These are phyloP conservation scores for Gambusia yucatana DNA, from an alignment of 2,797 vertebrate species.

Conservation along the genomic window DNA sequence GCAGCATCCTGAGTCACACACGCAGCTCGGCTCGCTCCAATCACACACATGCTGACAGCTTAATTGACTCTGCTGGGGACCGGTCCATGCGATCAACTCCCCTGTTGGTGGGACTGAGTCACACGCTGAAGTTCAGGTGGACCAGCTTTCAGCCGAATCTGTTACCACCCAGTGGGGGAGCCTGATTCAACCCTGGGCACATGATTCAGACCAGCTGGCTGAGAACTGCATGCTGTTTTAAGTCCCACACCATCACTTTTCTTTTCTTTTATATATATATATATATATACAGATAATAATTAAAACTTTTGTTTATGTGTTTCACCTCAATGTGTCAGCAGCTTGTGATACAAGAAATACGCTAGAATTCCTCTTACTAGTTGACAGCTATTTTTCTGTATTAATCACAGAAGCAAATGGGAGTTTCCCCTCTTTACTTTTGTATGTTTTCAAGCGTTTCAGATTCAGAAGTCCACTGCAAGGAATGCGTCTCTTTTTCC, in stretches of 20 bases:
- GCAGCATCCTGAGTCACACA: slow-evolving; percentile 66
- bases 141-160: slow-evolving; percentile 44
- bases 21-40: slow-evolving; percentile 33
- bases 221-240: slow-evolving; percentile 9
- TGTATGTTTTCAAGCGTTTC: neutral
- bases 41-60: slow-evolving; percentile 57
- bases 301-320: neutral
- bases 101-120: slow-evolving; percentile 64
- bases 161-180: slow-evolving; percentile 45
- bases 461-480: neutral
- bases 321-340: neutral
- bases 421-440: neutral
- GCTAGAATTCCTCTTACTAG: neutral
- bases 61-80: slow-evolving; percentile 51
- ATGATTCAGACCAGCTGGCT: slow-evolving; percentile 46
- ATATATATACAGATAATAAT: neutral
- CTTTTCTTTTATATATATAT: neutral
- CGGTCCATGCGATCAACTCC: slow-evolving; percentile 40
- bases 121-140: slow-evolving; percentile 56
- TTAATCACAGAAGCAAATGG: neutral
- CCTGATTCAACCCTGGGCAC: slow-evolving; percentile 46
- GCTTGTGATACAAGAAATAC: neutral
- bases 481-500: neutral
- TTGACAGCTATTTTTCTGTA: slow-evolving; percentile 3
- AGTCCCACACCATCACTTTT: neutral